Percentiles rank a stretch among this genome's conserved stretches.
Evolutionary conservation across 2,888 invertebrate genomes (phyloP).

Genomic region (Acrocyrtus sp.): DNA sequence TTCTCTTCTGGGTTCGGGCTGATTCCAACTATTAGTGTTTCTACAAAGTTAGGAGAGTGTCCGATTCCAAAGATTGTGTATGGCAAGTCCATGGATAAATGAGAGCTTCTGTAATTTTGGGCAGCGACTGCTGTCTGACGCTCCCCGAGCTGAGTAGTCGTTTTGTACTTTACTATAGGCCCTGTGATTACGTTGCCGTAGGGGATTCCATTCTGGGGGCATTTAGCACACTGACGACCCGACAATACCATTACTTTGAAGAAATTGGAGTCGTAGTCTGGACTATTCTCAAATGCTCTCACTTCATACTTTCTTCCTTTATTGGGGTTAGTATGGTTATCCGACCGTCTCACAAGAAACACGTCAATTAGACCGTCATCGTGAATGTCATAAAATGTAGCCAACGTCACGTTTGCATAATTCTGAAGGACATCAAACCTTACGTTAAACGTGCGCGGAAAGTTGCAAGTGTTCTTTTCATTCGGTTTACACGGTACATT

Average conservation of each 20-base stretch:
- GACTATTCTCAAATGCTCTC: slow-evolving; percentile 84
- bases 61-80: slow-evolving; percentile 97
- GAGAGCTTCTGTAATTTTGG: slow-evolving; percentile 91
- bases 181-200: slow-evolving; percentile 88
- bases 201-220: slow-evolving; percentile 64
- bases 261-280: slow-evolving; percentile 95
- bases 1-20: slow-evolving; percentile 9
- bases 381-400: slow-evolving; percentile 92
- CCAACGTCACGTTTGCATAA: slow-evolving; percentile 80
- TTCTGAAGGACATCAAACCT: slow-evolving; percentile 80
- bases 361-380: slow-evolving; percentile 94
- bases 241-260: slow-evolving; percentile 94
- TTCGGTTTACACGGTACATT: slow-evolving; percentile 76
- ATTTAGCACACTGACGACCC: slow-evolving; percentile 69
- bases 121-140: slow-evolving; percentile 83
- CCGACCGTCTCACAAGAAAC: slow-evolving; percentile 74
- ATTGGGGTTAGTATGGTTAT: slow-evolving; percentile 36
- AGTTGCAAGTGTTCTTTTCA: slow-evolving; percentile 70
- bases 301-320: slow-evolving; percentile 70
- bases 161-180: slow-evolving; percentile 85
- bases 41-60: slow-evolving; percentile 97
- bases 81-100: slow-evolving; percentile 90
- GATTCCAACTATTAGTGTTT: slow-evolving; percentile 81
- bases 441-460: slow-evolving; percentile 80
- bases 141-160: slow-evolving; percentile 86